phyloP scores from a whole-genome alignment of 2,888 invertebrate species.

The Gandaritis pyraliata region DNA sequence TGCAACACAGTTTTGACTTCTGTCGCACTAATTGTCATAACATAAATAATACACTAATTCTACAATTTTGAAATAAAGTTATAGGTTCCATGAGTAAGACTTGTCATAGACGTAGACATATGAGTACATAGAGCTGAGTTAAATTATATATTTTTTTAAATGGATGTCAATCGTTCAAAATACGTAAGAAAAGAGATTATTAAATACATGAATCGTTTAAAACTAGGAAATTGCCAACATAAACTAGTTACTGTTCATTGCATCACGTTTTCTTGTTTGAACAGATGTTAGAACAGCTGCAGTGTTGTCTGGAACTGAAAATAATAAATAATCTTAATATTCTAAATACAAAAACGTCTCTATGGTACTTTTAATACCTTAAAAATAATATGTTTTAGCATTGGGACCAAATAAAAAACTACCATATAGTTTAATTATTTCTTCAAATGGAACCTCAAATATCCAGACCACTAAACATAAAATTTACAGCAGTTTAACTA shows the following conservation, averaged over 20 bases:
- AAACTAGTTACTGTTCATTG: slow-evolving; percentile 8
- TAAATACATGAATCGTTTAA: not conserved
- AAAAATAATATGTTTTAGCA: too few species aligned
- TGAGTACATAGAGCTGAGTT: too few species aligned
- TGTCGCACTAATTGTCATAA: slow-evolving; percentile 23
- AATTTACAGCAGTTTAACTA: too few species aligned
- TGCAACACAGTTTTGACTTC: slow-evolving; percentile 26
- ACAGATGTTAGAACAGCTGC: slow-evolving; percentile 57
- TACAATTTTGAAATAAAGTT: not conserved
- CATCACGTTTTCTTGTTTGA: slow-evolving; percentile 42
- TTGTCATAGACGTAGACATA: too few species aligned
- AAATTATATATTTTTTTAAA: not conserved
- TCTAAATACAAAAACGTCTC: not conserved
- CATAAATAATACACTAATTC: slow-evolving; percentile 11
- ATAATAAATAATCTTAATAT: slow-evolving; percentile 19
- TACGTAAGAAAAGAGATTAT: too few species aligned
- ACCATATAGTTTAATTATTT: too few species aligned
- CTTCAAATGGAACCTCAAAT: too few species aligned
- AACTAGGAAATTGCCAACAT: slow-evolving; percentile 22
- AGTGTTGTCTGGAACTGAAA: slow-evolving; percentile 51
- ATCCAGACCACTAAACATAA: too few species aligned
- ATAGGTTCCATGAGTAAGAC: too few species aligned
- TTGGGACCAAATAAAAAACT: too few species aligned
- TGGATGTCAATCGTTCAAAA: too few species aligned
- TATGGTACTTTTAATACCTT: too few species aligned